phyloP scores from a whole-genome alignment of 2,113 vertebrate species.

The Tyrannus savana region DNA sequence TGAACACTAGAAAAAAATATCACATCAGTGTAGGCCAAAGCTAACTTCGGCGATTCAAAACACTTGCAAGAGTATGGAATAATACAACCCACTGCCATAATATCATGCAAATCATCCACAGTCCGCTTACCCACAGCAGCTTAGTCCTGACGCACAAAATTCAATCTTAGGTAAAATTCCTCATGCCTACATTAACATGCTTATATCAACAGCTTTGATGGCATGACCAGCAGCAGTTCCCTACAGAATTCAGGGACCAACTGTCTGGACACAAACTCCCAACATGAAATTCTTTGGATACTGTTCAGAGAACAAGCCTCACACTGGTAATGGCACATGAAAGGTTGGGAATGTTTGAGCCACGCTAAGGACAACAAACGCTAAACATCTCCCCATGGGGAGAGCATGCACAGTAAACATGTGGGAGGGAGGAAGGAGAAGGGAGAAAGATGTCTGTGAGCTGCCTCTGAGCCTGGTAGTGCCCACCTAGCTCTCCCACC shows the following conservation, averaged over 20 bases:
- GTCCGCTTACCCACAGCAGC: accelerated
- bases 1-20: neutral
- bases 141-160: neutral
- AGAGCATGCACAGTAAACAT: accelerated
- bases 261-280: neutral
- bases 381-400: neutral
- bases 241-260: neutral
- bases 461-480: accelerated
- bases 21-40: neutral
- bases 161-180: neutral
- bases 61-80: neutral
- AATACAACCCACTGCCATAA: neutral
- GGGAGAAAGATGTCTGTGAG: neutral
- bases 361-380: neutral
- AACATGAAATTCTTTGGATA: accelerated
- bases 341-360: neutral
- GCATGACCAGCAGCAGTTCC: neutral
- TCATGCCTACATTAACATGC: neutral
- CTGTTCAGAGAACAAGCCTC: neutral
- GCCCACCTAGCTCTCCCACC: neutral
- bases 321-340: accelerated
- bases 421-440: accelerated
- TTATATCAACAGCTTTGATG: neutral
- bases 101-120: accelerated
- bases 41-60: neutral